Conservation (phyloP, 2,888 invertebrate genomes). For the Anaspis maculata region DNA sequence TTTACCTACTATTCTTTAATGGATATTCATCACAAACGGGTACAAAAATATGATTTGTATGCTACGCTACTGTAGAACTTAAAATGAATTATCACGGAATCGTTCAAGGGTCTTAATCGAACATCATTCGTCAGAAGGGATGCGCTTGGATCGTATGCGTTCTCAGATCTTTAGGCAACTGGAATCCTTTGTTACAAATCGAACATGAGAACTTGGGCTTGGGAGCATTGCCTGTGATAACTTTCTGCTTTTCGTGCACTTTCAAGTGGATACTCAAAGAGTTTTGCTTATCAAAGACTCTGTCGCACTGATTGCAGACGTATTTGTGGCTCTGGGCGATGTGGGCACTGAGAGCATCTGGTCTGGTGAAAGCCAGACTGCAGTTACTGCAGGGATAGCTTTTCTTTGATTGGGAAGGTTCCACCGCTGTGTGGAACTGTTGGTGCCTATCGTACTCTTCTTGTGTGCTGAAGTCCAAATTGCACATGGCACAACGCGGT, state of each 20-base stretch:
- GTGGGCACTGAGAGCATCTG: slow-evolving; percentile 55
- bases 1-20: too few species aligned
- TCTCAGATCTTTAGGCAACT: slow-evolving; percentile 36
- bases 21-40: too few species aligned
- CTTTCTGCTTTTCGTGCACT: slow-evolving; percentile 49
- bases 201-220: slow-evolving; percentile 47
- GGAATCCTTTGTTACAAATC: slow-evolving; percentile 46
- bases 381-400: slow-evolving; percentile 52
- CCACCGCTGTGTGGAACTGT: slow-evolving; percentile 44
- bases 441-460: slow-evolving; percentile 52
- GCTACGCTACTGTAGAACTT: too few species aligned
- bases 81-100: too few species aligned
- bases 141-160: slow-evolving; percentile 38
- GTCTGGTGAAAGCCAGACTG: slow-evolving; percentile 53
- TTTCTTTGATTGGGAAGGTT: slow-evolving; percentile 17
- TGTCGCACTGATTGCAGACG: slow-evolving; percentile 57
- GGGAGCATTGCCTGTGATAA: slow-evolving; percentile 36
- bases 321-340: slow-evolving; percentile 53
- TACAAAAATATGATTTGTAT: too few species aligned
- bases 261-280: slow-evolving; percentile 56
- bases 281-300: slow-evolving; percentile 52
- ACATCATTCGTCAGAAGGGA: slow-evolving; percentile 33
- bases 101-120: too few species aligned
- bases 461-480: slow-evolving; percentile 52
- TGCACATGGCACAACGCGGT: slow-evolving; percentile 50